phyloP scores from a whole-genome alignment of 2,797 vertebrate species.

The Brachyrhaphis roseni region DNA sequence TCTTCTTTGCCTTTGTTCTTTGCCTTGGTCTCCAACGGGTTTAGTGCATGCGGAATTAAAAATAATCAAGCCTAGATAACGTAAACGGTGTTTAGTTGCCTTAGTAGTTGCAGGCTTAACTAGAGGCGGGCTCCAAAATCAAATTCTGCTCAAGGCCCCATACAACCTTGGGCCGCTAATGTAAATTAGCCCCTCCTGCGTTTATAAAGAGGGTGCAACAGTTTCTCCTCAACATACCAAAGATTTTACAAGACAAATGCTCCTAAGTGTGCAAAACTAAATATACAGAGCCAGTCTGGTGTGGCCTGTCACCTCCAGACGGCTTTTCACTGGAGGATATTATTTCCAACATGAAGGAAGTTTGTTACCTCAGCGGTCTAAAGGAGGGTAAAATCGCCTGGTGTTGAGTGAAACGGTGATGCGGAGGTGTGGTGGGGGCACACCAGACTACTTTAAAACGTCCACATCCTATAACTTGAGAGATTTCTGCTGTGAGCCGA shows the following conservation, averaged over 20 bases:
- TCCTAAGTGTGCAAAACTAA: slow-evolving; percentile 22
- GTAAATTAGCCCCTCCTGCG: slow-evolving; percentile 24
- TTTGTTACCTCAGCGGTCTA: slow-evolving; percentile 18
- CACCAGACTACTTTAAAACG: slow-evolving; percentile 30
- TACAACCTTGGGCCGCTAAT: slow-evolving; percentile 19
- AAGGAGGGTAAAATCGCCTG: slow-evolving; percentile 1
- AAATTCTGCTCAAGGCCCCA: not conserved
- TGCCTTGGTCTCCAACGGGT: no score
- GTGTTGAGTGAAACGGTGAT: slow-evolving; percentile 42
- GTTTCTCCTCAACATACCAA: not conserved
- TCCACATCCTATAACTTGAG: slow-evolving; percentile 25
- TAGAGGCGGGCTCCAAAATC: not conserved
- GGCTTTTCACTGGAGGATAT: slow-evolving; percentile 40
- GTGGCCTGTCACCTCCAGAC: slow-evolving; percentile 31
- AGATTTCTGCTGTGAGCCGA: slow-evolving; percentile 27
- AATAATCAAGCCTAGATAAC: not conserved
- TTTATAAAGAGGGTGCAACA: slow-evolving; percentile 21
- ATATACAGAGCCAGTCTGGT: slow-evolving; percentile 1
- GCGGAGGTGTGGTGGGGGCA: not conserved
- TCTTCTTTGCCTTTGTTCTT: no score
- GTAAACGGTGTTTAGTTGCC: not conserved
- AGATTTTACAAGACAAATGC: slow-evolving; percentile 12
- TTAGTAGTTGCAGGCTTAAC: not conserved
- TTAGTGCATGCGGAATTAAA: not conserved
- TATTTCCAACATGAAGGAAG: slow-evolving; percentile 31